Evolutionary conservation across 1,140 invertebrate genomes (phyloP).

Genomic region (Leptopilina clavipes): DNA sequence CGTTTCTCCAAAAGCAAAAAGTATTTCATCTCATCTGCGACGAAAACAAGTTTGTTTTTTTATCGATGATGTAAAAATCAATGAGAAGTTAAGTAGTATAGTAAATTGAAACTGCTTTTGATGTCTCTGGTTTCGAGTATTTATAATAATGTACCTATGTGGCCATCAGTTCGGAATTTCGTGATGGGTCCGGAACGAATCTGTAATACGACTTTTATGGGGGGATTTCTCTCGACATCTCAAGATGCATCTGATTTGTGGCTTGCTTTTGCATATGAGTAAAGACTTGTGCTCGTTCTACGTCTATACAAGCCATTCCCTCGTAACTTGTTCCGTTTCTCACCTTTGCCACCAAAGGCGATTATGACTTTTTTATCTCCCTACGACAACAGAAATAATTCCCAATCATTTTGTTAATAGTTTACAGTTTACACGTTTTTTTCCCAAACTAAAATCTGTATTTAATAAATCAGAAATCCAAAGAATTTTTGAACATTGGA

Average conservation of each 20-base stretch:
- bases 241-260: slow-evolving; percentile 71
- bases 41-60: no score
- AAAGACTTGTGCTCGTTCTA: slow-evolving; percentile 42
- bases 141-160: background rate
- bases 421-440: background rate
- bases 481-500: no score
- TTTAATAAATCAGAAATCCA: background rate
- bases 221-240: slow-evolving; percentile 62
- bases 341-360: slow-evolving; percentile 41
- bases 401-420: background rate
- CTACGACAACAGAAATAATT: slow-evolving; percentile 14
- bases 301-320: slow-evolving; percentile 40
- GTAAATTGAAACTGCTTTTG: slow-evolving; percentile 1
- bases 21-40: no score
- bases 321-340: slow-evolving; percentile 39
- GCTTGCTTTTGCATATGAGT: slow-evolving; percentile 58
- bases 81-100: no score
- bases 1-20: no score
- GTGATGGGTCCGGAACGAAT: slow-evolving; percentile 71
- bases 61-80: no score
- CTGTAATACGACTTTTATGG: slow-evolving; percentile 74
- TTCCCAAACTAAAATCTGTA: background rate
- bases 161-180: slow-evolving; percentile 64
- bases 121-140: slow-evolving; percentile 6
- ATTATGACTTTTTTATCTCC: slow-evolving; percentile 31